Conservation (phyloP, 2,113 vertebrate species). For the Glareola pratincola region DNA sequence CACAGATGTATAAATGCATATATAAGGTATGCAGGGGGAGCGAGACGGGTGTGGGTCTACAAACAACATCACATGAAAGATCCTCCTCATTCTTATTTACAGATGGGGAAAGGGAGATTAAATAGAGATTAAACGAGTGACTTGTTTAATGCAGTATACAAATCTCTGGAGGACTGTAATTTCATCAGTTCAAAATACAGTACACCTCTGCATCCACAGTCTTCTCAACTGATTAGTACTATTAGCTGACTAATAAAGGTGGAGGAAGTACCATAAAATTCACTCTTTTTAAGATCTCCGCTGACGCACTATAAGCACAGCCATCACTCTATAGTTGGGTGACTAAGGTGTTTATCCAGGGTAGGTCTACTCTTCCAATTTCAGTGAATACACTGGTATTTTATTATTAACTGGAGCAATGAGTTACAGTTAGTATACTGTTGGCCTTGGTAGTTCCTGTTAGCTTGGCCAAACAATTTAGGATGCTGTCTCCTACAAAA, state of each 20-base stretch:
- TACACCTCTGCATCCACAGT: not conserved
- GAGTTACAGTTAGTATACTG: too few relatives aligned
- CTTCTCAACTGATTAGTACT: not conserved
- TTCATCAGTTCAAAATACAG: not conserved
- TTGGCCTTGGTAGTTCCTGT: not conserved
- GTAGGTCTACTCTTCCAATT: not conserved
- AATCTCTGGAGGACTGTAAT: not conserved
- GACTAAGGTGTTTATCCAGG: not conserved
- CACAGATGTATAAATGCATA: not conserved
- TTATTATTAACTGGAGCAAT: not conserved
- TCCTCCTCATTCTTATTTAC: not conserved
- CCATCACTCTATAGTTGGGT: not conserved
- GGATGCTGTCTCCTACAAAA: not conserved
- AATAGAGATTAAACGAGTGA: not conserved
- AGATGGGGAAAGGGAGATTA: not conserved
- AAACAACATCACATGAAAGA: not conserved
- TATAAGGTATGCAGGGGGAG: not conserved
- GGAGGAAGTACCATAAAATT: not conserved
- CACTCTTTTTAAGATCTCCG: not conserved
- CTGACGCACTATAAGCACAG: not conserved
- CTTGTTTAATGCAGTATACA: not conserved
- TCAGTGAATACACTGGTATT: not conserved
- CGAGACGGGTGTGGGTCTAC: not conserved
- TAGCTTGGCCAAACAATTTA: not conserved
- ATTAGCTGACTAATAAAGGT: not conserved